Conservation (phyloP, 2,113 vertebrate species). For the Prionailurus bengalensis region DNA sequence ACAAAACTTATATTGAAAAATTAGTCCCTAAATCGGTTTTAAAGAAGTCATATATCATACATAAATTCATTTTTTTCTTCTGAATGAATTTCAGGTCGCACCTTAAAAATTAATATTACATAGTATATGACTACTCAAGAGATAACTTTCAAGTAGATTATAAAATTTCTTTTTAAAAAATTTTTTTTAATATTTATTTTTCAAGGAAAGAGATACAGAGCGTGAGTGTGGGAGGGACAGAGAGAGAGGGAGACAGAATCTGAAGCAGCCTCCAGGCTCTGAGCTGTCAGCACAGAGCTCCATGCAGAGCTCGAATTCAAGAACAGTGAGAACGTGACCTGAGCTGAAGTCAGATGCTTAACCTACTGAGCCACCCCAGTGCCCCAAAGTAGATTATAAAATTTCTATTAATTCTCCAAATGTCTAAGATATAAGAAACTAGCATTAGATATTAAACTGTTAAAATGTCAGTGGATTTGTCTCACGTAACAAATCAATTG, state of each 20-base stretch:
- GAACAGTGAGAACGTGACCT: too few species aligned
- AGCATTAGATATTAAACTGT: not conserved
- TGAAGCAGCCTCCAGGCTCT: too few species aligned
- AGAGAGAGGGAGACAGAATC: too few species aligned
- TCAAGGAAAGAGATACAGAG: too few species aligned
- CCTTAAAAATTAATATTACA: conserved; percentile 18
- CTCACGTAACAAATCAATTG: conserved; percentile 22
- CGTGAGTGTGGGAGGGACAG: too few species aligned
- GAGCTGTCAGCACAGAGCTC: too few species aligned
- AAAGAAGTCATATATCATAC: not conserved
- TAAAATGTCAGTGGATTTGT: conserved; percentile 40
- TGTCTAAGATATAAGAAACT: not conserved
- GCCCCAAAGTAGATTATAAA: not conserved
- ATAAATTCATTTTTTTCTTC: conserved; percentile 37
- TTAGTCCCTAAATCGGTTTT: not conserved
- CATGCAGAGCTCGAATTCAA: rapidly evolving
- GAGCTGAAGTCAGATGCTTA: too few species aligned
- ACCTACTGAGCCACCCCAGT: too few species aligned
- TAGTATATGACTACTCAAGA: not conserved
- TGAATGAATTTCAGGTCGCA: not conserved
- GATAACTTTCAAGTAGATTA: conserved; percentile 34
- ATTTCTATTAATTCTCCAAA: not conserved
- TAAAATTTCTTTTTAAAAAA: not conserved
- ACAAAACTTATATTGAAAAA: not conserved
- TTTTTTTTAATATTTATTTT: too few species aligned